Conservation (phyloP, 2,113 vertebrate species). For the Nasalis larvatus region DNA sequence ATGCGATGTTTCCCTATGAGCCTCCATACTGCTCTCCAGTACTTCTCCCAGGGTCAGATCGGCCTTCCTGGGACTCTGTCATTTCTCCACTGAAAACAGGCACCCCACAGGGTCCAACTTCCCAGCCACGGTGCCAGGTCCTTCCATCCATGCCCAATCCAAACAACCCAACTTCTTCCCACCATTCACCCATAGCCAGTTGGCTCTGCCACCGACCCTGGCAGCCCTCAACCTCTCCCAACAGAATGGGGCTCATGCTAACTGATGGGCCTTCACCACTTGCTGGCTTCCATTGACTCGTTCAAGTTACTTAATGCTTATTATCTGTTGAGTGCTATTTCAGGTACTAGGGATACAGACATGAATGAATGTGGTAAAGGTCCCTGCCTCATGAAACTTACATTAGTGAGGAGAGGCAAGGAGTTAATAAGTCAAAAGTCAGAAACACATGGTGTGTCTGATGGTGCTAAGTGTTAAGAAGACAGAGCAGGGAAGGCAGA, state of each 20-base stretch:
- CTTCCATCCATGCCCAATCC: not conserved
- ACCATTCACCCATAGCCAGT: not conserved
- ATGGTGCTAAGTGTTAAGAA: not conserved
- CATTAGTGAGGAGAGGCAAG: not conserved
- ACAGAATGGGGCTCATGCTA: not conserved
- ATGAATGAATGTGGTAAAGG: not conserved
- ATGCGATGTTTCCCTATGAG: not conserved
- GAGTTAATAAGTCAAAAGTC: not conserved
- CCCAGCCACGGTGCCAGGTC: not conserved
- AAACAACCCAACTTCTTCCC: not conserved
- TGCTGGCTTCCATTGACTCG: not conserved
- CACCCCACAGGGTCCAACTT: not conserved
- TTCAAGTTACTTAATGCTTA: not conserved
- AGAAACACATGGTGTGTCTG: not conserved
- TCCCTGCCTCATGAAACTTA: not conserved
- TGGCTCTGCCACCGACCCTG: not conserved
- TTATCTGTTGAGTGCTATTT: not conserved
- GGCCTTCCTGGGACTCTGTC: not conserved
- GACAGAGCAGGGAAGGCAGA: not conserved
- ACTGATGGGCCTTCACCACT: not conserved
- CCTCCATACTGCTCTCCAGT: not conserved
- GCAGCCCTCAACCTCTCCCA: not conserved
- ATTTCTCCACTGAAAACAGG: not conserved
- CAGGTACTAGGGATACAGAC: not conserved
- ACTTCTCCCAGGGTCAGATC: rapidly evolving